These are phyloP conservation scores for Coelopa frigida DNA, from an alignment of 1,140 invertebrate genomes.

Conservation along the genomic window DNA sequence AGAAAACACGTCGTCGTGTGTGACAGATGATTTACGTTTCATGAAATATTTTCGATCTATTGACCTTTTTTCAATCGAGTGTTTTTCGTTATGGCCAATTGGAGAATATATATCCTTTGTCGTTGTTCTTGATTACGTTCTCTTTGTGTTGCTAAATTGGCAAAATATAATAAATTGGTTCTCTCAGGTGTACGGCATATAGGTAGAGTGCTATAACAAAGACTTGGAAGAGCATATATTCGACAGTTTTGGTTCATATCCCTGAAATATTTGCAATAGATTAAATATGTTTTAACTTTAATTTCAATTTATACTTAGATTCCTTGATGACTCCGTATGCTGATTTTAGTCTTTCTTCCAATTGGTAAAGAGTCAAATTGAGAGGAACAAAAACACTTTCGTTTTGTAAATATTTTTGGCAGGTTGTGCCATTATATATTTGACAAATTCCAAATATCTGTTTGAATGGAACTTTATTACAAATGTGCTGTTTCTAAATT, in stretches of 20 bases:
- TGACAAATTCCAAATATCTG: constrained; percentile 64
- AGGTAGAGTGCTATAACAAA: constrained; percentile 89
- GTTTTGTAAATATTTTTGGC: constrained; percentile 69
- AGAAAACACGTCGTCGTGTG: constrained; percentile 32
- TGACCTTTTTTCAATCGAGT: constrained; percentile 24
- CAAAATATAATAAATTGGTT: constrained; percentile 51
- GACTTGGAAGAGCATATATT: constrained; percentile 71
- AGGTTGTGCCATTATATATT: constrained; percentile 73
- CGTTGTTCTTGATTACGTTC: constrained; percentile 19
- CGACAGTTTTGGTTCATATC: constrained; percentile 71
- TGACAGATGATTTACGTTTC: constrained; percentile 28
- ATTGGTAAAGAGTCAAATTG: constrained; percentile 62
- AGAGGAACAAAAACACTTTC: constrained; percentile 79
- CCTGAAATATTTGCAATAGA: constrained; percentile 27
- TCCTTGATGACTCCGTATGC: constrained; percentile 80
- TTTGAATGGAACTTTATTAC: too few relatives aligned
- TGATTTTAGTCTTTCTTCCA: constrained; percentile 76
- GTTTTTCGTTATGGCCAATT: constrained; percentile 15
- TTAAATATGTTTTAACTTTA: too few relatives aligned
- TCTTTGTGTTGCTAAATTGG: constrained; percentile 29
- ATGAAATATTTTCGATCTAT: constrained; percentile 28
- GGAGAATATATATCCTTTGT: too few relatives aligned
- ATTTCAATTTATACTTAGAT: too few relatives aligned
- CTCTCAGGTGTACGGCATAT: constrained; percentile 66
- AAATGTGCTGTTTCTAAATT: too few relatives aligned